phyloP scores from a whole-genome alignment of 2,113 vertebrate species.

The Chaetura pelagica region DNA sequence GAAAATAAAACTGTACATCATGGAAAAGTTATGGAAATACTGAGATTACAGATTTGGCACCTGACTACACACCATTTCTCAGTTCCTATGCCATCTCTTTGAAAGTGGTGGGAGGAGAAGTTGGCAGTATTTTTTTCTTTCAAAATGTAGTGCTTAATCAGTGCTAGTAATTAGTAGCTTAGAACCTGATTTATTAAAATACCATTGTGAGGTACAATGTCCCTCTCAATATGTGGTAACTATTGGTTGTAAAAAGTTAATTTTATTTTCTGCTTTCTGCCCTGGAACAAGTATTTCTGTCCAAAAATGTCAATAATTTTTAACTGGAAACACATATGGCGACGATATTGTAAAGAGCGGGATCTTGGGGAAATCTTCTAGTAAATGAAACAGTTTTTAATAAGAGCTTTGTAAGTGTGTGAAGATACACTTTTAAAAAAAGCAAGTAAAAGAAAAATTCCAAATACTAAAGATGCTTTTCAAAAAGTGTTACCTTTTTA shows the following conservation, averaged over 20 bases:
- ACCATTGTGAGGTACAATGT: neutral
- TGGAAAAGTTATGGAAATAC: neutral
- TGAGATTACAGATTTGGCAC: neutral
- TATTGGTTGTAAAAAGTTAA: neutral
- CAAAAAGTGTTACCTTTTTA: neutral
- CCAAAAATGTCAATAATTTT: neutral
- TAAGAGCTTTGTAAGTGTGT: neutral
- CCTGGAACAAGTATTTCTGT: neutral
- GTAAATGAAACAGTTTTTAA: neutral
- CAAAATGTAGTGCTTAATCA: neutral
- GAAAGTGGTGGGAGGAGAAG: accelerated
- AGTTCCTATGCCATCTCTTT: neutral
- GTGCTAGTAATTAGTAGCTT: neutral
- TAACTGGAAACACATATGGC: neutral
- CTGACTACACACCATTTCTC: neutral
- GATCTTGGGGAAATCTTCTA: neutral
- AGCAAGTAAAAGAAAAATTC: neutral
- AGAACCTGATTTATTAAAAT: neutral
- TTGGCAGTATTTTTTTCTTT: neutral
- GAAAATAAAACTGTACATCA: neutral
- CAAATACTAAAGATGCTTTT: neutral
- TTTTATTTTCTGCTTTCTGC: neutral
- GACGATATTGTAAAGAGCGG: neutral
- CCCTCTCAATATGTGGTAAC: neutral
- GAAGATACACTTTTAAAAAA: neutral